phyloP scores from a whole-genome alignment of 2,888 invertebrate species.

The Bruchidius siliquastri region DNA sequence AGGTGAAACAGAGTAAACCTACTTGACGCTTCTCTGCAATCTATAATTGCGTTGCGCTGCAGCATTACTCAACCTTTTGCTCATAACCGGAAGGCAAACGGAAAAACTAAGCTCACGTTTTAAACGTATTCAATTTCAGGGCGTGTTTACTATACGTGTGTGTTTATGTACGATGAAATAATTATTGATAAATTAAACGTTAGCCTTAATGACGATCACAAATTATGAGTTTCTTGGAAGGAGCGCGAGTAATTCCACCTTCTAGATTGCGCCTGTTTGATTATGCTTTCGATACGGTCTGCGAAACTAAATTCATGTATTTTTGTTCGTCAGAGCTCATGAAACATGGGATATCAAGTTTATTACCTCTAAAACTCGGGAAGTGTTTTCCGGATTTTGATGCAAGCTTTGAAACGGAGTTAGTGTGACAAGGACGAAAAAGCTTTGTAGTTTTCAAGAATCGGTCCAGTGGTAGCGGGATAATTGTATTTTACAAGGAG shows the following conservation, averaged over 20 bases:
- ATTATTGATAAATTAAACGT: background rate
- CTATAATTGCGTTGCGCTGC: too few species aligned
- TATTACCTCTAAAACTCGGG: too few species aligned
- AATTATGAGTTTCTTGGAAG: background rate
- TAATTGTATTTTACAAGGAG: too few species aligned
- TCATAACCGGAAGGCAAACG: background rate
- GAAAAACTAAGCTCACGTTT: background rate
- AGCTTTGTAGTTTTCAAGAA: too few species aligned
- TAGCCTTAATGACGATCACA: background rate
- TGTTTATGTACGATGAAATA: background rate
- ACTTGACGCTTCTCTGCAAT: too few species aligned
- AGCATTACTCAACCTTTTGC: background rate
- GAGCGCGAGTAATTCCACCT: background rate
- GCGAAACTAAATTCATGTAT: background rate
- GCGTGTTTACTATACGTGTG: background rate
- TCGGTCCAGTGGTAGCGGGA: too few species aligned
- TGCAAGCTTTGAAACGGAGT: too few species aligned
- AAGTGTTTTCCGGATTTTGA: too few species aligned
- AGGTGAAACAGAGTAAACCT: too few species aligned
- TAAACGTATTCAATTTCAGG: background rate
- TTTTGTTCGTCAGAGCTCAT: too few species aligned
- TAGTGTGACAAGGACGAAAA: too few species aligned
- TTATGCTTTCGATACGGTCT: background rate
- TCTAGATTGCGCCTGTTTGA: background rate
- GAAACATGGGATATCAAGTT: too few species aligned